Conservation (phyloP, 2,888 invertebrate species). For the Ariolimax columbianus region DNA sequence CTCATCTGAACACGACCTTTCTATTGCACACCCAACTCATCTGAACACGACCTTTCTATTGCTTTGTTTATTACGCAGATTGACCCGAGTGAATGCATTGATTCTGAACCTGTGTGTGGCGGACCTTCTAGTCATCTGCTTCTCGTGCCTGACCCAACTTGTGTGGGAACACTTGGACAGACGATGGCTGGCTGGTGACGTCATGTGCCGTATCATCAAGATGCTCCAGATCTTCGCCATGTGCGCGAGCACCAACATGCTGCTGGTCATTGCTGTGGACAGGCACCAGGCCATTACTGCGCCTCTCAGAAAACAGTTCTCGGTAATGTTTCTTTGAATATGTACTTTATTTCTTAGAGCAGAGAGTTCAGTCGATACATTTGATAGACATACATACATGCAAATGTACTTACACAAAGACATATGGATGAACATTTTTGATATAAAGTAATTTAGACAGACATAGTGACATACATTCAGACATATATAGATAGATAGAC, state of each 20-base stretch:
- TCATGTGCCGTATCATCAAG: constrained; percentile 76
- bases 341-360: too few species aligned
- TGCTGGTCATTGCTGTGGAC: constrained; percentile 78
- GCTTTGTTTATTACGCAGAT: constrained; percentile 6
- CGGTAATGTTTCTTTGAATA: too few species aligned
- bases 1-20: too few species aligned
- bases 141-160: constrained; percentile 75
- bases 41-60: too few species aligned
- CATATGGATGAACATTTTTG: too few species aligned
- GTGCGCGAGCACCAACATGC: constrained; percentile 76
- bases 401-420: too few species aligned
- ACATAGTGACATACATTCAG: too few species aligned
- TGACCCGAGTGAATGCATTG: constrained; percentile 73
- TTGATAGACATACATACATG: too few species aligned
- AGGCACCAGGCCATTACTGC: constrained; percentile 77
- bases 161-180: constrained; percentile 75
- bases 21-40: too few species aligned
- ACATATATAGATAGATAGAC: too few species aligned
- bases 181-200: constrained; percentile 75
- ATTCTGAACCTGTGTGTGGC: constrained; percentile 77
- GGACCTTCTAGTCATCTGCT: constrained; percentile 75
- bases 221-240: constrained; percentile 76
- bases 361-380: too few species aligned
- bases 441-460: too few species aligned
- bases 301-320: constrained; percentile 73